Evolutionary conservation across 2,888 invertebrate genomes (phyloP), one percentile per base, ranked within the genome.

Genomic region (Notocelia uddmanniana): DNA sequence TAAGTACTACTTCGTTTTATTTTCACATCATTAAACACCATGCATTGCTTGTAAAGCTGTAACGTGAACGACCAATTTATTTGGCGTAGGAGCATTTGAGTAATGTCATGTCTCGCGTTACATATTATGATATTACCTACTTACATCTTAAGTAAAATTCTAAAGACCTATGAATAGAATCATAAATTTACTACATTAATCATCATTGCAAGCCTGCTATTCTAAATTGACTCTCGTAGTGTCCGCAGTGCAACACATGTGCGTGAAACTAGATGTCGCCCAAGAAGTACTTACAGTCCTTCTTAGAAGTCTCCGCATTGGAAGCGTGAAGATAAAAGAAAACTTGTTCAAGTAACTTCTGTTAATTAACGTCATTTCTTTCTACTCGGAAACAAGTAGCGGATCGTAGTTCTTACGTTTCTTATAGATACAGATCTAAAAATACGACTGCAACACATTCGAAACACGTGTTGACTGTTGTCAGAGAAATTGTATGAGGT

Each of bases 351-450:
- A 48, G 48, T 60, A 72, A 72, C 60, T 72, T 62, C 37, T 57
- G 78, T 76, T 85, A 83, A 87, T 85, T 84, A 85, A 58, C 62
- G 68, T 68, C 67, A 62, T 68, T 72, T 68, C 77, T 79, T 79
- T 74, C 76, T 76, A 75, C 74, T 74, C 75, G 67, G 70, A 68
- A 80, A 80, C 82, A 80, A 76, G 76, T 73, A 74, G 60, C 71
- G 79, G 79, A 81, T 80, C 80, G 75, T 73, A 73, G 75, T 70
- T 75, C 74, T 75, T 70, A 31, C 31, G 5, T 5, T 31, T 31
- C 31, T 31, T 31, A 31, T 31, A 60, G 73, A 62, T 74, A 62
- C 55, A 69, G 72, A 69, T 72, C 67, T 68, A 72, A 68, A 72
- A 72, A 72, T 72, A 72, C 52, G 55, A 50, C 55, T 62, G 72